These are phyloP conservation scores for Lepisosteus osseus DNA, from an alignment of 2,113 vertebrate species.

Conservation along the genomic window DNA sequence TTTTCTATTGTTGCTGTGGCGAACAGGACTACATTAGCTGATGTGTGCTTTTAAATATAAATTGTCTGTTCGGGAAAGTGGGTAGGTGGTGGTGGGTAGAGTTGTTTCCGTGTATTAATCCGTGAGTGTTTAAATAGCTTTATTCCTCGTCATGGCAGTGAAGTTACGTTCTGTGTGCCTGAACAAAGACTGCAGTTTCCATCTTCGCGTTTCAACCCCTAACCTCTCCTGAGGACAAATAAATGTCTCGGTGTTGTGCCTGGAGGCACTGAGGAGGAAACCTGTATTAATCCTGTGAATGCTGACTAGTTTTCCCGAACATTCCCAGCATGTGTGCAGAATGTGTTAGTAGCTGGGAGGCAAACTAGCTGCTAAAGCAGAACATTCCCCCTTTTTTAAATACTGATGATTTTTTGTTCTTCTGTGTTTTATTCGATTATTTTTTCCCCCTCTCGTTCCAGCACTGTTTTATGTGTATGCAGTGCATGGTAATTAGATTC, in stretches of 20 bases:
- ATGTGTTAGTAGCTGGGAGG: conserved; percentile 74
- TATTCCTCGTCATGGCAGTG: neutral
- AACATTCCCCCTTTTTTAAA: conserved; percentile 27
- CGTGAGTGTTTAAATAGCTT: neutral
- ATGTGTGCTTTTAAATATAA: conserved; percentile 18
- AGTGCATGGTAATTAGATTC: neutral
- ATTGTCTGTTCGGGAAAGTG: neutral
- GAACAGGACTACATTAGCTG: conserved; percentile 15
- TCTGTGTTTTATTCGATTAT: conserved; percentile 9
- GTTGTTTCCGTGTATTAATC: neutral
- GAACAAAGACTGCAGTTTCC: conserved; percentile 64
- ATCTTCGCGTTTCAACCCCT: conserved; percentile 70
- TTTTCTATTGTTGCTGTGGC: conserved; percentile 48
- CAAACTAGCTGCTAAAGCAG: conserved; percentile 68
- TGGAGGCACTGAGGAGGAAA: conserved; percentile 57
- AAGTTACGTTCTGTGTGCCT: conserved; percentile 24
- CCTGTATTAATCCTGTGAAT: conserved; percentile 73
- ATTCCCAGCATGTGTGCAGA: conserved; percentile 75
- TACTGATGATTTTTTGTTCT: conserved; percentile 11
- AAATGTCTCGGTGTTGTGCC: conserved; percentile 66
- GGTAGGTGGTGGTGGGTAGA: neutral
- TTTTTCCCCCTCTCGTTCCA: conserved; percentile 6
- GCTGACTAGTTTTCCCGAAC: conserved; percentile 66
- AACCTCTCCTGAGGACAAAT: conserved; percentile 75
- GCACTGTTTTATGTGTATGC: conserved; percentile 2